Percentiles rank a stretch among this genome's conserved stretches.
Evolutionary conservation across 64 coral and sea anemone genomes (phyloP).

Genomic region (Pocillopora damicornis): DNA sequence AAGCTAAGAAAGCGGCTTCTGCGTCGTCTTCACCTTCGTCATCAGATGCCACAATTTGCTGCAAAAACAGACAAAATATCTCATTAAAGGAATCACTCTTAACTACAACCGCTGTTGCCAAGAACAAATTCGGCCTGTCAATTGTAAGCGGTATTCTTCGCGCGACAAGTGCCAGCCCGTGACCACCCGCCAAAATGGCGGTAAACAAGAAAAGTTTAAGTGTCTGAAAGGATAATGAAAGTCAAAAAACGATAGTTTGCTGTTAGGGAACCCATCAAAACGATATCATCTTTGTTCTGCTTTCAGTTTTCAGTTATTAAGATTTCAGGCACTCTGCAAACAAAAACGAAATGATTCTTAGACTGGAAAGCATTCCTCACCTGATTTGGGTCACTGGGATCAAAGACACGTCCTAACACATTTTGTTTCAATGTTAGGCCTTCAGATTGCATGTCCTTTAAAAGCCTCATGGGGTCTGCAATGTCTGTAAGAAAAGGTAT

Average conservation of each 20-base stretch:
- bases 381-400: conserved; percentile 76
- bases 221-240: too few relatives aligned
- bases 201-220: too few relatives aligned
- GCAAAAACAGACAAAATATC: not conserved
- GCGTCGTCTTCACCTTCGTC: conserved; percentile 71
- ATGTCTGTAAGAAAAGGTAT: conserved; percentile 51
- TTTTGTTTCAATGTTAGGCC: conserved; percentile 83
- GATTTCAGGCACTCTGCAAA: too few relatives aligned
- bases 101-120: too few relatives aligned
- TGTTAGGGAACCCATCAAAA: too few relatives aligned
- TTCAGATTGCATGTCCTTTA: conserved; percentile 85
- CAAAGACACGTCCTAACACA: conserved; percentile 74
- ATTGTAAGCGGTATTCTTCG: not conserved
- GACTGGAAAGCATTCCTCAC: conserved; percentile 5
- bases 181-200: too few relatives aligned
- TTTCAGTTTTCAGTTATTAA: not conserved
- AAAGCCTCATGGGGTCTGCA: conserved; percentile 75
- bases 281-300: not conserved
- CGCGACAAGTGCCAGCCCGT: too few relatives aligned
- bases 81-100: not conserved
- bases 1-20: conserved; percentile 70
- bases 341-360: not conserved
- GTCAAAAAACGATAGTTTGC: too few relatives aligned
- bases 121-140: not conserved
- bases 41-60: conserved; percentile 90